Base-by-base conservation (phyloP, 2,888 invertebrate species). In the Drosophila affinis region DNA sequence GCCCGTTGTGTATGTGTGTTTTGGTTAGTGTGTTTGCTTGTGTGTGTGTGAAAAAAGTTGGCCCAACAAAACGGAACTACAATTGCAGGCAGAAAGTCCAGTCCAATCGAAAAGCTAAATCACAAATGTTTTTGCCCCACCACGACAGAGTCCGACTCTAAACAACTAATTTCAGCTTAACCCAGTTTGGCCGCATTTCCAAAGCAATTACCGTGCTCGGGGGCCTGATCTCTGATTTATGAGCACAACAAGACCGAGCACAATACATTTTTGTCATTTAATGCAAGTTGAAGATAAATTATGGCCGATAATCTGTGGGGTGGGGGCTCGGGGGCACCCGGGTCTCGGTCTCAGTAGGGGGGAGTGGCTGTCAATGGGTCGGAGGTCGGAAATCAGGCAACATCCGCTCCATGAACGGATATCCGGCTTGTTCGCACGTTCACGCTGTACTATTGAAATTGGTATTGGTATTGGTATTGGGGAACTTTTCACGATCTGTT, bases 91-190 rank as follows among this genome's bases (percentile, higher is more conserved):
- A 69, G 62, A 76, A 72, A 68, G 44, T 21, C 21, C 21, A 21
- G 21, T 55, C 67, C 76, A 82, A 87, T 82, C 80, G 86, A 82
- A 72, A 54, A 79, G 79, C 88, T 82, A 82, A 88, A 82, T 82
- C 82, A 87, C 82, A 87, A 82, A 67, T 67, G 70, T 67, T 81
- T 80, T 39, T 39, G n/a, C n/a, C 39, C 39, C 21, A 21, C 21
- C 39, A 70, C 75, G 74, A 67, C 57, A 49, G 27, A 57, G 65
- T 67, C 70, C 70, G 70, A 67, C 70, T 68, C 83, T 73, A 77
- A 73, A 77, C 79, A 82, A 86, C 88, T 82, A 88, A 88, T 88
- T 88, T 82, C 77, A 79, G 82, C 80, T 82, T 82, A 82, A 87
- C 82, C 82, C 80, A 87, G 77, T 82, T 82, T 74, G 77, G 82